A percentile compares a stretch with the other conserved stretches of the same genome.
Conservation (phyloP, 2,797 vertebrate genomes). For the Paramormyrops hopkinsi region DNA sequence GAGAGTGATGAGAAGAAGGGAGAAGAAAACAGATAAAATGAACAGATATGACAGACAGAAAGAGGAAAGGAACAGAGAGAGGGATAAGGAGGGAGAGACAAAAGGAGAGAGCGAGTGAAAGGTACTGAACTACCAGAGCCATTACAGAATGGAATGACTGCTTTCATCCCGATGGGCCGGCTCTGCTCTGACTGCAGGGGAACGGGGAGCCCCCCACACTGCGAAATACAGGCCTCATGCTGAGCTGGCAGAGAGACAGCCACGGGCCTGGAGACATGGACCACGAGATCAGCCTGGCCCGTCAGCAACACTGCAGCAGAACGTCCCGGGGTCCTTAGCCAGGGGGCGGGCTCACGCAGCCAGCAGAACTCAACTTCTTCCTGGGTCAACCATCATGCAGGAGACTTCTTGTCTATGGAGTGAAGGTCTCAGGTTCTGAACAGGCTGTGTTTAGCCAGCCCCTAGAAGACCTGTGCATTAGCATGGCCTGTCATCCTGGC, state of each 20-base stretch:
- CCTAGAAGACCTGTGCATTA: neutral
- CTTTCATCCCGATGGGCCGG: conserved; percentile 54
- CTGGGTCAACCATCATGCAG: neutral
- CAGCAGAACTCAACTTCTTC: neutral
- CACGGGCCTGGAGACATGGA: neutral
- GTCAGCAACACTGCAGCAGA: conserved; percentile 19
- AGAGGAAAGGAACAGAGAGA: neutral
- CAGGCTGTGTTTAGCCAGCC: neutral
- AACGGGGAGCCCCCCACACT: conserved; percentile 44
- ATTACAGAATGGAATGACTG: conserved; percentile 47
- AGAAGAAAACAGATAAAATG: neutral
- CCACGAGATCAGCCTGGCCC: neutral
- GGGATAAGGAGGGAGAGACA: neutral
- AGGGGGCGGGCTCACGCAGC: neutral
- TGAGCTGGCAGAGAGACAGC: conserved; percentile 34
- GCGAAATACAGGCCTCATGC: conserved; percentile 36
- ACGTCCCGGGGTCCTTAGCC: neutral
- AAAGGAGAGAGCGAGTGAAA: neutral
- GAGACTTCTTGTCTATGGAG: neutral
- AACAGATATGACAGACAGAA: neutral
- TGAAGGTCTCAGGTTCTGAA: neutral
- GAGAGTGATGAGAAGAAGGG: neutral
- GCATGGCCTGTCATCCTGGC: neutral
- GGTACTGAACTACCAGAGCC: neutral
- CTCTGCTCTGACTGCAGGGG: conserved; percentile 54